A percentile compares a stretch with the other conserved stretches of the same genome.
phyloP scores from a whole-genome alignment of 2,888 invertebrate genomes.

The Ectemnius cavifrons region DNA sequence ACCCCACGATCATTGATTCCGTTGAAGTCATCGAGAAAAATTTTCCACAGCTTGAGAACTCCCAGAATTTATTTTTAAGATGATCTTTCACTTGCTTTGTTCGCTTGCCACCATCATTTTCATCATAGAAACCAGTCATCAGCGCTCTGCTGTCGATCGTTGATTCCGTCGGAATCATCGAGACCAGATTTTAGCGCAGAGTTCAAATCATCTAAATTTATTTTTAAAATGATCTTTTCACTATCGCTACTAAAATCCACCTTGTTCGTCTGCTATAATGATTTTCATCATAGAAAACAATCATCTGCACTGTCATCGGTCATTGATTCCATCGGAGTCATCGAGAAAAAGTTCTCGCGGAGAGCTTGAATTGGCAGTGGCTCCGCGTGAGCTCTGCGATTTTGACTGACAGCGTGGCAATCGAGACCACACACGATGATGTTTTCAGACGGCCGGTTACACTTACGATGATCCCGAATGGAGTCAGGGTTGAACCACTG shows the following conservation, averaged over 20 bases:
- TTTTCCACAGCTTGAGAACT: not conserved
- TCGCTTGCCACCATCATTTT: conserved; percentile 22
- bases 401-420: conserved; percentile 68
- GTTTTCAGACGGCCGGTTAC: conserved; percentile 48
- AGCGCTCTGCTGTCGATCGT: conserved; percentile 4
- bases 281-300: conserved; percentile 33
- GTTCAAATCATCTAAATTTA: not conserved
- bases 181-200: not conserved
- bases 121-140: conserved; percentile 33
- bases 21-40: conserved; percentile 24
- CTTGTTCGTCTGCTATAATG: conserved; percentile 16
- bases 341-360: not conserved
- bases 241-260: conserved; percentile 37
- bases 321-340: conserved; percentile 24
- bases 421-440: conserved; percentile 69
- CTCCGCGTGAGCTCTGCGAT: conserved; percentile 57
- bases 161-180: conserved; percentile 23
- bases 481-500: conserved; percentile 19
- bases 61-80: not conserved
- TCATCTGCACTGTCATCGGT: conserved; percentile 22
- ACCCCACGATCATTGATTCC: too few relatives aligned
- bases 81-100: conserved; percentile 50
- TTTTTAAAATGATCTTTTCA: conserved; percentile 46
- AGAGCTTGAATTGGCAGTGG: conserved; percentile 3
- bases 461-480: conserved; percentile 35